Evolutionary conservation across 1,140 invertebrate genomes (phyloP).

Genomic region (Subanguina moxae): DNA sequence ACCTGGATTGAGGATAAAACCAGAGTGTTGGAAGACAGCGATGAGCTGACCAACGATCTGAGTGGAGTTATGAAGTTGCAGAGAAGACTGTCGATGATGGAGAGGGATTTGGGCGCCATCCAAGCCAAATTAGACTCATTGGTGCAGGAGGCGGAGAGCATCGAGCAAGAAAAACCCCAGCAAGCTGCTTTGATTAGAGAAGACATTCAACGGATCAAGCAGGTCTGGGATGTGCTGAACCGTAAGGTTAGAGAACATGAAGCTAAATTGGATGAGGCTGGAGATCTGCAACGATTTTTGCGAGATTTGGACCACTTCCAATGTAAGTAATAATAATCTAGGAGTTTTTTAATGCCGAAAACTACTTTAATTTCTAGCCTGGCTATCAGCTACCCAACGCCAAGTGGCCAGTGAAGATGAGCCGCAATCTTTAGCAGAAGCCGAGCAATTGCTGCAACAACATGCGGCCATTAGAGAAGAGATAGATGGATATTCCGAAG

Average conservation of each 20-base stretch:
- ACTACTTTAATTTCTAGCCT: conserved; percentile 66
- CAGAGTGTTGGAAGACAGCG: conserved; percentile 71
- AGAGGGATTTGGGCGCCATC: conserved; percentile 93
- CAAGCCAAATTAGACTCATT: conserved; percentile 89
- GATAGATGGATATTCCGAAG: conserved; percentile 92
- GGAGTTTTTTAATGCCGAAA: no score
- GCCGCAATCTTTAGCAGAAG: conserved; percentile 88
- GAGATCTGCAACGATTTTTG: conserved; percentile 94
- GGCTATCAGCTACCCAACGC: conserved; percentile 90
- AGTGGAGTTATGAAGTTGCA: conserved; percentile 75
- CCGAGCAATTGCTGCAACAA: conserved; percentile 86
- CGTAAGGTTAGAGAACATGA: conserved; percentile 89
- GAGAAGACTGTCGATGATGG: conserved; percentile 89
- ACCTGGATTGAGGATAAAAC: conserved; percentile 99
- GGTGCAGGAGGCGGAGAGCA: conserved; percentile 82
- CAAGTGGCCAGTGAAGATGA: conserved; percentile 91
- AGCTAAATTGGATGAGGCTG: conserved; percentile 93
- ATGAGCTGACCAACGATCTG: conserved; percentile 61
- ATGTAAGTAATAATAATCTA: no score
- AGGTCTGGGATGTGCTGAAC: conserved; percentile 85
- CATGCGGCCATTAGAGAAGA: conserved; percentile 96
- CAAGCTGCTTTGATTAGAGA: conserved; percentile 87
- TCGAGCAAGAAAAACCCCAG: conserved; percentile 88
- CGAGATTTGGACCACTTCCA: conserved; percentile 99
- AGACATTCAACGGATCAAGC: conserved; percentile 79